Base-by-base conservation (phyloP, 2,113 vertebrate species). In the Chamaetylas fuelleborni region DNA sequence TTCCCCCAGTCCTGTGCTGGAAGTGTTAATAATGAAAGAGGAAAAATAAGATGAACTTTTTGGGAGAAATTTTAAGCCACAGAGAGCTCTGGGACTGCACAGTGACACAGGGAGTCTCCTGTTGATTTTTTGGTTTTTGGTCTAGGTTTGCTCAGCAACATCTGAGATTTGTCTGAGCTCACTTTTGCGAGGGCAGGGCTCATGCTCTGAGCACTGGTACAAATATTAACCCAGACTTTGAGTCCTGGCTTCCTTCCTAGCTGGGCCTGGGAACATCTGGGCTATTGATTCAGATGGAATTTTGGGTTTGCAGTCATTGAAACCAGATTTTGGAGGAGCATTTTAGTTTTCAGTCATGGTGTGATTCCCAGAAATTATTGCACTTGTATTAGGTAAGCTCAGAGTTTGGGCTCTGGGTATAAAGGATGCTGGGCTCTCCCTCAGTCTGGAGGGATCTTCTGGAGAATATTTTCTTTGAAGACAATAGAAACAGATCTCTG, bases 151-250 rank as follows among this genome's bases (percentile, higher is more conserved):
- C 23, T 79, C 64, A 78, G 19, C 62, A 70, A 23, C 26, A 31
- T 45, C 60, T 79, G 43, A 45, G 24, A 24, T 77, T 25, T 19
- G 11, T 22, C 69, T 78, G 45, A 90, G 23, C 20, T 87, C 56
- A 45, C 15, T 22, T 70, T 53, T 57, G 12, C 6, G 6, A 87
- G 50, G 4, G 31, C 10, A 62, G 48, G 31, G 36, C 18, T 69
- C 8, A 1, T 1, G 1, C 38, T 77, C 2, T 38, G 19, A 45
- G 22, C 18, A 31, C 20, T 45, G 33, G 11, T 26, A 9, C 13
- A 19, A 69, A 29, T 38, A 40, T 36, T 0, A 5, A 51, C 22
- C 11, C 40, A 67, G 67, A 28, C 26, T 79, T 33, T 36, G 61
- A 13, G 61, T 36, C 51, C 8, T 84, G 56, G 7, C 43, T 84